Conservation (phyloP, 2,797 vertebrate species). For the Lacerta agilis region DNA sequence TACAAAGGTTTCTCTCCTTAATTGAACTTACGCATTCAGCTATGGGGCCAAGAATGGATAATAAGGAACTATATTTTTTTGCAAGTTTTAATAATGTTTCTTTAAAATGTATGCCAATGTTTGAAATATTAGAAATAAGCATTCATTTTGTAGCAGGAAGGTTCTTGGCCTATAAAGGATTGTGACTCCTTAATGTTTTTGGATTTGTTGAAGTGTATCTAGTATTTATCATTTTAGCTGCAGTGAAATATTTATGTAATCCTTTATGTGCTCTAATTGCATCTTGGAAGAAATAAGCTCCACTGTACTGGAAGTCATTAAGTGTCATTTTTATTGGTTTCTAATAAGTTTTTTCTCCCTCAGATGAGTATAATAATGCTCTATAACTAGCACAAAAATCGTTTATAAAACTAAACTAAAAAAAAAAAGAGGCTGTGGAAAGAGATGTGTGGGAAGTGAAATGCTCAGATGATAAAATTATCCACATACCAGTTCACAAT, state of each 20-base stretch:
- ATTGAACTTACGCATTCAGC: background rate
- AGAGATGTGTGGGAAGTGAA: slow-evolving; percentile 28
- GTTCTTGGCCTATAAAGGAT: background rate
- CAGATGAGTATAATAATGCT: slow-evolving; percentile 21
- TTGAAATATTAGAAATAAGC: background rate
- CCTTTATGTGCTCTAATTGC: slow-evolving; percentile 28
- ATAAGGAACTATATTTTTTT: background rate
- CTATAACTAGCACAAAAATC: slow-evolving; percentile 15
- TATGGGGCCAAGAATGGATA: background rate
- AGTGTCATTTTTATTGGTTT: slow-evolving; percentile 31
- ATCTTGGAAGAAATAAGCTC: slow-evolving; percentile 25
- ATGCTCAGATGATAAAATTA: slow-evolving; percentile 28
- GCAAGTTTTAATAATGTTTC: rapidly evolving
- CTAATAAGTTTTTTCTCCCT: slow-evolving; percentile 11
- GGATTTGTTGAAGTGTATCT: slow-evolving; percentile 17
- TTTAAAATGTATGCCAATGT: background rate
- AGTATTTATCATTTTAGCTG: slow-evolving; percentile 8
- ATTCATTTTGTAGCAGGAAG: background rate
- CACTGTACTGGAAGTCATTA: slow-evolving; percentile 15
- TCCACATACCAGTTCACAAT: background rate
- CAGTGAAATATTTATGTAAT: slow-evolving; percentile 37
- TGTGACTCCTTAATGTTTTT: background rate
- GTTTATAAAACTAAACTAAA: background rate
- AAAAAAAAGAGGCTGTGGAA: background rate
- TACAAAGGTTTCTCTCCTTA: background rate